Evolutionary conservation across 2,888 invertebrate species (phyloP).

Genomic region (Drosophila paucipuncta): DNA sequence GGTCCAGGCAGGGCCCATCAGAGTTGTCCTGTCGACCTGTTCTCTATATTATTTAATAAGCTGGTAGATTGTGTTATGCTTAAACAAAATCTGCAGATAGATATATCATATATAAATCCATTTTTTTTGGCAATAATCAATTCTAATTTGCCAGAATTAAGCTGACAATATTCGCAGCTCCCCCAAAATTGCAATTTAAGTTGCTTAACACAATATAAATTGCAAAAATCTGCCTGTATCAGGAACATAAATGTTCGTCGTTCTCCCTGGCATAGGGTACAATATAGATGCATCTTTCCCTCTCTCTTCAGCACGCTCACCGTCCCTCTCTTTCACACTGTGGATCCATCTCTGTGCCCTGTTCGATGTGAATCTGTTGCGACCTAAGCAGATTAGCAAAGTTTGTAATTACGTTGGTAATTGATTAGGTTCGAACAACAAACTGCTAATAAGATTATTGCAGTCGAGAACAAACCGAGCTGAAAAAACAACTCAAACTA

Average conservation of each 20-base stretch:
- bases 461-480: slow-evolving; percentile 82
- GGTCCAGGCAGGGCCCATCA: background rate
- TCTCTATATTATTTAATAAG: background rate
- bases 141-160: background rate
- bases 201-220: slow-evolving; percentile 8
- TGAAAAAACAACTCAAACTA: slow-evolving; percentile 75
- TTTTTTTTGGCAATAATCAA: background rate
- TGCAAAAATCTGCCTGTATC: slow-evolving; percentile 28
- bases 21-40: background rate
- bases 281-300: slow-evolving; percentile 1
- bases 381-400: slow-evolving; percentile 85
- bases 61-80: background rate
- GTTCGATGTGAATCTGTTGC: slow-evolving; percentile 27
- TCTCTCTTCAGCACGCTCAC: background rate
- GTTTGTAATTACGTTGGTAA: slow-evolving; percentile 86
- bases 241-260: slow-evolving; percentile 21
- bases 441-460: slow-evolving; percentile 86
- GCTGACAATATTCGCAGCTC: background rate
- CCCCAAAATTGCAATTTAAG: slow-evolving; percentile 13
- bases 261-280: slow-evolving; percentile 2
- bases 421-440: slow-evolving; percentile 86
- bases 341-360: background rate
- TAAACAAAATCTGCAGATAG: background rate
- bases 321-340: background rate
- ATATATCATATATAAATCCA: background rate